phyloP scores from a whole-genome alignment of 2,797 vertebrate genomes.

The Coluber constrictor region DNA sequence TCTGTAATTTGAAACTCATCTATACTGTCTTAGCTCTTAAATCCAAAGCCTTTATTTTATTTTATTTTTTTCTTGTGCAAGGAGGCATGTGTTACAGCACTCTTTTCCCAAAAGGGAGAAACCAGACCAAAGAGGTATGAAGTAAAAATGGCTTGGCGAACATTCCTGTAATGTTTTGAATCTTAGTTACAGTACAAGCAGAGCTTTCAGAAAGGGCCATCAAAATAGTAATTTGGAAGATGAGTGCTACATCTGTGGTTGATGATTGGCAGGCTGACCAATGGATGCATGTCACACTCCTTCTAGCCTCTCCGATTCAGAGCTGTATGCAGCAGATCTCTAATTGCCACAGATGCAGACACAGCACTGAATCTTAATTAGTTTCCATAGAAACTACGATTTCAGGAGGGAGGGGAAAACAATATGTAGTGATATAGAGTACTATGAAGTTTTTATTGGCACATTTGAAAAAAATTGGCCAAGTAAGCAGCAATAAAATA shows the following conservation, averaged over 20 bases:
- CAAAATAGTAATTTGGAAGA: neutral
- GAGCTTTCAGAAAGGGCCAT: neutral
- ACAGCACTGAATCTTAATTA: neutral
- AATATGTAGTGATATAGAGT: conserved; percentile 13
- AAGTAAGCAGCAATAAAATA: conserved; percentile 24
- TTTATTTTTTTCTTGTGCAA: neutral
- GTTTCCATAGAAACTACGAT: conserved; percentile 18
- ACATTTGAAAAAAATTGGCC: conserved; percentile 24
- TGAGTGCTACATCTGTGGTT: neutral
- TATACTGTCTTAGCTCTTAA: conserved; percentile 43
- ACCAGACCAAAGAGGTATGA: neutral
- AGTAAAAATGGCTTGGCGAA: neutral
- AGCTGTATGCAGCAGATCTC: neutral
- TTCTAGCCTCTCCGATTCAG: conserved; percentile 13
- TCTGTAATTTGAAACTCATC: conserved; percentile 16
- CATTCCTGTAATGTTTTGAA: neutral
- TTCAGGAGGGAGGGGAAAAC: neutral
- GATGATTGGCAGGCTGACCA: neutral
- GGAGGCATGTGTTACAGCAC: neutral
- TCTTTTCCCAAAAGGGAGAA: neutral
- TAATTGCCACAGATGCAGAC: neutral
- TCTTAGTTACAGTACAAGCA: neutral
- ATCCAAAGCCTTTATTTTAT: neutral
- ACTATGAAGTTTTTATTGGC: conserved; percentile 17
- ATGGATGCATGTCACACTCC: neutral